A percentile compares a stretch with the other conserved stretches of the same genome.
Conservation (phyloP, 1,140 invertebrate genomes). For the Spodoptera frugiperda region DNA sequence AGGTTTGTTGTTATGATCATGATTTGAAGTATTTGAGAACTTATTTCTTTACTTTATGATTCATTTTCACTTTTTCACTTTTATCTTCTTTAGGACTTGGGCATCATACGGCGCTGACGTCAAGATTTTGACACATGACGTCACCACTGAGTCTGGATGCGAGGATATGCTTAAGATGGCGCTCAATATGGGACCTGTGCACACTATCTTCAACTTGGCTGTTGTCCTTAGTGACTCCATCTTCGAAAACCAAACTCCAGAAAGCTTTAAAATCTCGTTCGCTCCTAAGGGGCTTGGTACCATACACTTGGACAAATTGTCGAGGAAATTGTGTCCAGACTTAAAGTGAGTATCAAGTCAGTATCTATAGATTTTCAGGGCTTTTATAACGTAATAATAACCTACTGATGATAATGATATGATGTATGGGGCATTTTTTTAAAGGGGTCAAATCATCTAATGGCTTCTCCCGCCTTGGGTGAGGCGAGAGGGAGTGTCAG, state of each 20-base stretch:
- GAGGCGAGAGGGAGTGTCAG: no score
- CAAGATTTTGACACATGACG: constrained; percentile 88
- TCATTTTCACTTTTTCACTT: no score
- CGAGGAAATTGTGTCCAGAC: constrained; percentile 86
- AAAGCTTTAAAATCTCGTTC: constrained; percentile 86
- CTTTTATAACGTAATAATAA: no score
- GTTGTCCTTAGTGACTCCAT: constrained; percentile 89
- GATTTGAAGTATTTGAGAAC: background rate
- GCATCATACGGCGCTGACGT: constrained; percentile 88
- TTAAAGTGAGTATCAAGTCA: constrained; percentile 78
- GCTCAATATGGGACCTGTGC: constrained; percentile 88
- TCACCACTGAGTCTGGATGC: constrained; percentile 88
- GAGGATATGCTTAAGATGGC: constrained; percentile 88
- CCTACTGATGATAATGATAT: no score
- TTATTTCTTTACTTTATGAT: no score
- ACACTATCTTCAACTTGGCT: constrained; percentile 94
- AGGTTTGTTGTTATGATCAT: constrained; percentile 61
- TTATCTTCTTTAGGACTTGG: constrained; percentile 86
- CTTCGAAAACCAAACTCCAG: constrained; percentile 88
- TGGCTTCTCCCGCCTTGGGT: no score
- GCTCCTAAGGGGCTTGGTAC: constrained; percentile 88
- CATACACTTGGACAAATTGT: constrained; percentile 87
- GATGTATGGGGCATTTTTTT: no score
- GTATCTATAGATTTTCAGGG: no score
- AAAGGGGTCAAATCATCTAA: no score